Percentiles rank a stretch among this genome's conserved stretches.
Evolutionary conservation across 2,797 vertebrate species (phyloP).

Genomic region (Schizothorax lantsangensis): DNA sequence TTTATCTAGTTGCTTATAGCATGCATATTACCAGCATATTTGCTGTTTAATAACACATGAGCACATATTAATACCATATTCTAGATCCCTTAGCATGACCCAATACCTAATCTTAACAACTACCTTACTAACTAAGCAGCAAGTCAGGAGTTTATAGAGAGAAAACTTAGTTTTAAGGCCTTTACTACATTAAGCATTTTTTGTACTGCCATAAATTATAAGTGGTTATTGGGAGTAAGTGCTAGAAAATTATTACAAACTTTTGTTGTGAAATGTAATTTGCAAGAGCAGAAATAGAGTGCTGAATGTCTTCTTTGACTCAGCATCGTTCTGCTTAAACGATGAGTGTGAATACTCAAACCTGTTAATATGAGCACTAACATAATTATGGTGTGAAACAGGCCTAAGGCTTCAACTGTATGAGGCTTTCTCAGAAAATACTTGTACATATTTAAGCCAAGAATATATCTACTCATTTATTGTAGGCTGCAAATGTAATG

Average conservation of each 20-base stretch:
- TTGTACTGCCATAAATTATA: not conserved
- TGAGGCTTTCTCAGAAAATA: not conserved
- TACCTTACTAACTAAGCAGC: no score
- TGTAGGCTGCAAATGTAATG: not conserved
- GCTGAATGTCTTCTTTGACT: not conserved
- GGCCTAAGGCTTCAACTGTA: not conserved
- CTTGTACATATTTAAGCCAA: not conserved
- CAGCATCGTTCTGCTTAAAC: not conserved
- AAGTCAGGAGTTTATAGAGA: no score
- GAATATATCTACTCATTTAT: not conserved
- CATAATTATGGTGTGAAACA: not conserved
- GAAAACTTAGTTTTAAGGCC: not conserved
- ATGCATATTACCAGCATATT: no score
- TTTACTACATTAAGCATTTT: not conserved
- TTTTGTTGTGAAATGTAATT: not conserved
- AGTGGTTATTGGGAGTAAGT: not conserved
- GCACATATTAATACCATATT: no score
- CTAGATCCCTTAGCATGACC: no score
- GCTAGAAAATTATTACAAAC: not conserved
- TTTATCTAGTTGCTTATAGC: no score
- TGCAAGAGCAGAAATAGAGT: not conserved
- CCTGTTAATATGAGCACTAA: not conserved
- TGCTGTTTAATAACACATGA: no score
- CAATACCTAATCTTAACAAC: no score
- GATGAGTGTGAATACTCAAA: not conserved